phyloP scores from a whole-genome alignment of 2,888 invertebrate genomes.

The Parapristionchus giblindavisi region DNA sequence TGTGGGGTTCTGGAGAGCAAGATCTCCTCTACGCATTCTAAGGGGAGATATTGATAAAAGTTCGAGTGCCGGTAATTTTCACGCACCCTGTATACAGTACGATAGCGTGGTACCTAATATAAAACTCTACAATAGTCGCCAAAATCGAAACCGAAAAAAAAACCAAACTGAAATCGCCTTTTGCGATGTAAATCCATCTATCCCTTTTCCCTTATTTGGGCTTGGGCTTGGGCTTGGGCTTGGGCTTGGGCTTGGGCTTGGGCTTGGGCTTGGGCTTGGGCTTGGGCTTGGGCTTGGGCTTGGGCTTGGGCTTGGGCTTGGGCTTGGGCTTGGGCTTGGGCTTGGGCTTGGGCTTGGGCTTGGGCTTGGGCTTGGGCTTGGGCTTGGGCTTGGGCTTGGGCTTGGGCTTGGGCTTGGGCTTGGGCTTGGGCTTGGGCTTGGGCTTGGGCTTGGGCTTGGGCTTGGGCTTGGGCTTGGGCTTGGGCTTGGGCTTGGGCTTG shows the following conservation, averaged over 20 bases:
- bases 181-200: too few relatives aligned
- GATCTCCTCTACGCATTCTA: too few relatives aligned
- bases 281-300: constrained; percentile 40
- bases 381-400: constrained; percentile 42
- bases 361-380: constrained; percentile 38
- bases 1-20: too few relatives aligned
- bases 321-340: constrained; percentile 37
- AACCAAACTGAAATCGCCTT: too few relatives aligned
- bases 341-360: constrained; percentile 40
- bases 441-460: constrained; percentile 42
- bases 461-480: constrained; percentile 39
- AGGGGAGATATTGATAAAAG: too few relatives aligned
- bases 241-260: constrained; percentile 37
- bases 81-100: too few relatives aligned
- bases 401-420: constrained; percentile 43
- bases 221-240: too few relatives aligned
- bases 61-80: too few relatives aligned
- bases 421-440: constrained; percentile 43
- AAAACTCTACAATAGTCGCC: too few relatives aligned
- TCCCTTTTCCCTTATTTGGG: too few relatives aligned
- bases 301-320: constrained; percentile 37
- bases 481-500: constrained; percentile 39
- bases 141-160: too few relatives aligned
- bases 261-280: constrained; percentile 39
- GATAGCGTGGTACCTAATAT: too few relatives aligned